Percentiles rank a stretch among this genome's conserved stretches.
Conservation (phyloP, 2,797 vertebrate species). For the Thaleichthys pacificus region DNA sequence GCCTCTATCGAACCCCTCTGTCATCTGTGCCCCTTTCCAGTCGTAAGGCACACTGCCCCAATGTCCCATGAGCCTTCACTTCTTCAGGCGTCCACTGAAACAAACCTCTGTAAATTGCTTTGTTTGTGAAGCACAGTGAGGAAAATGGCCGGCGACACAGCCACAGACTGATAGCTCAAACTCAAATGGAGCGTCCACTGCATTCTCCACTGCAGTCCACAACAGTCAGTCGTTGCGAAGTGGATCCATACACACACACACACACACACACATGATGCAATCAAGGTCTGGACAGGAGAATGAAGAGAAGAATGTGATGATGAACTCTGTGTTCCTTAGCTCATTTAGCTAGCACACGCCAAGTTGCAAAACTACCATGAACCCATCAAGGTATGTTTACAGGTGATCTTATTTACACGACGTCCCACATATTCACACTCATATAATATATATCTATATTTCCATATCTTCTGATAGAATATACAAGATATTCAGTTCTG, state of each 20-base stretch:
- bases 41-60: constrained; percentile 76
- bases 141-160: constrained; percentile 27
- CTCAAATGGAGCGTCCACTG: constrained; percentile 26
- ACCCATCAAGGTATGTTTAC: constrained; percentile 79
- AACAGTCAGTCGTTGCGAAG: background rate
- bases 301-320: constrained; percentile 14
- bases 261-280: constrained; percentile 23
- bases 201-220: constrained; percentile 6
- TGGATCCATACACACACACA: constrained; percentile 26
- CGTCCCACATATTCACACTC: constrained; percentile 77
- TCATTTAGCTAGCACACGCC: constrained; percentile 6
- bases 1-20: constrained; percentile 50
- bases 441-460: constrained; percentile 72
- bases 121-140: constrained; percentile 48
- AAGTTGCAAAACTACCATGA: constrained; percentile 60
- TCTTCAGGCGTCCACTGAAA: constrained; percentile 27
- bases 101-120: constrained; percentile 40
- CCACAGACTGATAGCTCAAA: constrained; percentile 24
- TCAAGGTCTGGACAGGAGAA: constrained; percentile 32
- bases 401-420: constrained; percentile 94
- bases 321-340: constrained; percentile 24
- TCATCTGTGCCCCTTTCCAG: constrained; percentile 51
- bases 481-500: constrained; percentile 85
- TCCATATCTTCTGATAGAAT: constrained; percentile 64
- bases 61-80: constrained; percentile 25